phyloP scores from a whole-genome alignment of 2,888 invertebrate species.

The Rhingia campestris region DNA sequence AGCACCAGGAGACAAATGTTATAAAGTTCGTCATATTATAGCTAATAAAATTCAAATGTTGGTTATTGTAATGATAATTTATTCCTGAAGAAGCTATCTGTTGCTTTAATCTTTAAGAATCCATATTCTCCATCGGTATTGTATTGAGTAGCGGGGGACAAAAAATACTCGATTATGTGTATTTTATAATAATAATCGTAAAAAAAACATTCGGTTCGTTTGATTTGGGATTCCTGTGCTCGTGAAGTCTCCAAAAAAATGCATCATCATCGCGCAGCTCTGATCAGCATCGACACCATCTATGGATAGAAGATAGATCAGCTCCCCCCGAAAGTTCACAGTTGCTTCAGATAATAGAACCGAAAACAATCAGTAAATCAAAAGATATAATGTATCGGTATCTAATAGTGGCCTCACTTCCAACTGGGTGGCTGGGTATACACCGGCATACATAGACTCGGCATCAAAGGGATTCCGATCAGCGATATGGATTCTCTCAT shows the following conservation, averaged over 20 bases:
- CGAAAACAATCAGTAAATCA: conserved; percentile 66
- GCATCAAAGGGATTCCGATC: conserved; percentile 70
- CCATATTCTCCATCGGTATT: conserved; percentile 15
- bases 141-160: conserved; percentile 3
- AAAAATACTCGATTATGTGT: conserved; percentile 35
- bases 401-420: conserved; percentile 51
- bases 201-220: conserved; percentile 47
- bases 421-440: conserved; percentile 55
- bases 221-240: conserved; percentile 37
- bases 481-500: conserved; percentile 51
- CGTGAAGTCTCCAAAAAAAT: conserved; percentile 47
- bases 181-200: conserved; percentile 61
- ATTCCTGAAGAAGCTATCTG: conserved; percentile 49
- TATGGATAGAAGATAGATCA: conserved; percentile 51
- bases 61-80: conserved; percentile 60
- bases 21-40: conserved; percentile 67
- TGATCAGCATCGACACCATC: conserved; percentile 42
- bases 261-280: conserved; percentile 62
- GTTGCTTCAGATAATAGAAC: conserved; percentile 52
- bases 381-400: conserved; percentile 46
- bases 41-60: conserved; percentile 62
- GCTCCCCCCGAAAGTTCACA: conserved; percentile 50
- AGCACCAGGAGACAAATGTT: conserved; percentile 16
- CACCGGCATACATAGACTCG: conserved; percentile 10
- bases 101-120: conserved; percentile 32